These are phyloP conservation scores for Paradoxurus hermaphroditus DNA, from an alignment of 2,113 vertebrate genomes.

Conservation along the genomic window DNA sequence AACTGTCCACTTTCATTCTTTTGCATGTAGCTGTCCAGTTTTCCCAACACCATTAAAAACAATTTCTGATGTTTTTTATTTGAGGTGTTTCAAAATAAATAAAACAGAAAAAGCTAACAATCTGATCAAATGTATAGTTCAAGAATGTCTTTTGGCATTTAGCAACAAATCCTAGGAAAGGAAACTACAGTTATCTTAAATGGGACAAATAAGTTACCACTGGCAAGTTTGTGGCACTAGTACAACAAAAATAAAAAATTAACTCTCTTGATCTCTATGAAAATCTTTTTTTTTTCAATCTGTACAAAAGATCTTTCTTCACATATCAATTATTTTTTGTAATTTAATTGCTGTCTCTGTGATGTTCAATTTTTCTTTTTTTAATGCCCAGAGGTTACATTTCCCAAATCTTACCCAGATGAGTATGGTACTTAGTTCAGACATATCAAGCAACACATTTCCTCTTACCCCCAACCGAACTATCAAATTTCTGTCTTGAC, in stretches of 20 bases:
- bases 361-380: slow-evolving; percentile 90
- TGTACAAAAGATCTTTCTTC: slow-evolving; percentile 99
- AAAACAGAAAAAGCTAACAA: slow-evolving; percentile 96
- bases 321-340: slow-evolving; percentile 97
- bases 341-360: slow-evolving; percentile 99
- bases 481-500: slow-evolving; percentile 86
- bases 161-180: slow-evolving; percentile 94
- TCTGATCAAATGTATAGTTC: slow-evolving; percentile 93
- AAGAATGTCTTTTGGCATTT: slow-evolving; percentile 95
- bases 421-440: slow-evolving; percentile 97
- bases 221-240: slow-evolving; percentile 96
- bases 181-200: slow-evolving; percentile 94
- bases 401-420: slow-evolving; percentile 93
- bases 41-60: slow-evolving; percentile 41
- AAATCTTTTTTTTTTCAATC: slow-evolving; percentile 96
- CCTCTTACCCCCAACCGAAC: slow-evolving; percentile 85
- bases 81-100: slow-evolving; percentile 95
- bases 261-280: slow-evolving; percentile 97
- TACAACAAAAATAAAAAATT: slow-evolving; percentile 95
- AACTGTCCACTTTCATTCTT: not conserved
- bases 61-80: slow-evolving; percentile 91
- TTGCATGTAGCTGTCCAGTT: not conserved
- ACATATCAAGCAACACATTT: slow-evolving; percentile 92
- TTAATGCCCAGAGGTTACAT: slow-evolving; percentile 92
- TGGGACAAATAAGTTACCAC: slow-evolving; percentile 96